Evolutionary conservation across 2,888 invertebrate genomes (phyloP).

Genomic region (Sphaerophoria rueppellii): DNA sequence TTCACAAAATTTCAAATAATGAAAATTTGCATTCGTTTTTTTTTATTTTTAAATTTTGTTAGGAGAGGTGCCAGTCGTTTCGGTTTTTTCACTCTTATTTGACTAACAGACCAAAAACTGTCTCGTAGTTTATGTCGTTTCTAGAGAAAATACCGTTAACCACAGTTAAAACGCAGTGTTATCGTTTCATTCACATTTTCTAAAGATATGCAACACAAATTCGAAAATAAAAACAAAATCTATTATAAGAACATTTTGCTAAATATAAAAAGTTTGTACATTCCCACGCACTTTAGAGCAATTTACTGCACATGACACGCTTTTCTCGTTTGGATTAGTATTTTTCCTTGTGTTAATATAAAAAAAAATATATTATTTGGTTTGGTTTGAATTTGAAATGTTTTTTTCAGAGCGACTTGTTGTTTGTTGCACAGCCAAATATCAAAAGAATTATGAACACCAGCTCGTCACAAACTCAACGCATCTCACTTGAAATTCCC

Average conservation of each 20-base stretch:
- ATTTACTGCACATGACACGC: slow-evolving; percentile 51
- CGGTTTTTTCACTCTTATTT: slow-evolving; percentile 4
- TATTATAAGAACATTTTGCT: slow-evolving; percentile 39
- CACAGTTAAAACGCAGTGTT: slow-evolving; percentile 15
- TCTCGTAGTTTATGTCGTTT: slow-evolving; percentile 9
- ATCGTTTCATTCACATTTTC: slow-evolving; percentile 69
- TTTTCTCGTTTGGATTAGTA: slow-evolving; percentile 23
- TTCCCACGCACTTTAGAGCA: slow-evolving; percentile 53
- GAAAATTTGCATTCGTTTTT: neutral
- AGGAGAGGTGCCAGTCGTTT: slow-evolving; percentile 48
- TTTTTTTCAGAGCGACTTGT: slow-evolving; percentile 73
- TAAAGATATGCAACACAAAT: neutral
- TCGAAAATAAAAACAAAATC: slow-evolving; percentile 33
- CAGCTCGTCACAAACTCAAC: slow-evolving; percentile 59
- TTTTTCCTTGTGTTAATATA: neutral
- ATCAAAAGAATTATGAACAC: slow-evolving; percentile 77
- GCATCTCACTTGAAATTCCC: slow-evolving; percentile 56
- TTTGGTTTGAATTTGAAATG: slow-evolving; percentile 19
- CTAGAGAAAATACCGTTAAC: slow-evolving; percentile 26
- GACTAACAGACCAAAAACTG: slow-evolving; percentile 34
- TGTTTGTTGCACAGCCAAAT: slow-evolving; percentile 80
- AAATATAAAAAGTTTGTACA: slow-evolving; percentile 9
- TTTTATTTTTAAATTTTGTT: slow-evolving; percentile 6
- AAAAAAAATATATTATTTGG: slow-evolving; percentile 12
- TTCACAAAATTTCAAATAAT: slow-evolving; percentile 9